Evolutionary conservation across 2,888 invertebrate species (phyloP).

Genomic region (Latrodectus elegans): DNA sequence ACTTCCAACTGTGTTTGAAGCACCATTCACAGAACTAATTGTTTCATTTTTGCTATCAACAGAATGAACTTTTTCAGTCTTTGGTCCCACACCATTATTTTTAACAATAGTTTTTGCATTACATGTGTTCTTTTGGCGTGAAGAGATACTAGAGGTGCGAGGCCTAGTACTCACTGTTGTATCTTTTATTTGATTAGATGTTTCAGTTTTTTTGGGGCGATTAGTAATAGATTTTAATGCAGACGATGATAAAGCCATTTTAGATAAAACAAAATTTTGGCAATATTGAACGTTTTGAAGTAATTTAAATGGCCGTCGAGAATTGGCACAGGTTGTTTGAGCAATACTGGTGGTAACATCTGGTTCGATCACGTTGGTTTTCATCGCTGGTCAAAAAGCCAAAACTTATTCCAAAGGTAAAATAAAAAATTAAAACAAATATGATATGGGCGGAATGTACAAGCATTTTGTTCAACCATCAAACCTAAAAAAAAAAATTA

Average conservation of each 20-base stretch:
- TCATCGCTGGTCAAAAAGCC: constrained; percentile 43
- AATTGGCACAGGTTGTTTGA: constrained; percentile 24
- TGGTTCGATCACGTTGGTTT: constrained; percentile 54
- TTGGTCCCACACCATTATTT: constrained; percentile 3
- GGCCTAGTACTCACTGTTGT: not conserved
- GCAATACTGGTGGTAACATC: constrained; percentile 16
- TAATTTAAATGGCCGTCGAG: constrained; percentile 48
- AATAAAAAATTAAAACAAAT: constrained; percentile 40
- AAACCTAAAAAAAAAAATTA: constrained; percentile 40
- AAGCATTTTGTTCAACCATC: constrained; percentile 43
- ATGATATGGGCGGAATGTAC: not conserved
- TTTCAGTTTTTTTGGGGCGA: constrained; percentile 36
- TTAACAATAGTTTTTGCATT: constrained; percentile 13
- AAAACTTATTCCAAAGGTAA: constrained; percentile 25
- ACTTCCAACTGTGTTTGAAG: constrained; percentile 52
- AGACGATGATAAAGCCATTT: constrained; percentile 41
- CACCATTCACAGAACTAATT: constrained; percentile 12
- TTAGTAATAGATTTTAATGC: constrained; percentile 40
- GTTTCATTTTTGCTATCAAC: constrained; percentile 10
- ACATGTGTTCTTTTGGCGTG: constrained; percentile 25
- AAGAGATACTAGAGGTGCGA: constrained; percentile 10
- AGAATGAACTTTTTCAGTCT: constrained; percentile 15
- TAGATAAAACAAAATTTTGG: constrained; percentile 25
- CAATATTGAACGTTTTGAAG: constrained; percentile 49
- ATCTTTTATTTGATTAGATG: not conserved